These are phyloP conservation scores for Phaetusa simplex DNA, from an alignment of 2,113 vertebrate genomes.

Conservation along the genomic window DNA sequence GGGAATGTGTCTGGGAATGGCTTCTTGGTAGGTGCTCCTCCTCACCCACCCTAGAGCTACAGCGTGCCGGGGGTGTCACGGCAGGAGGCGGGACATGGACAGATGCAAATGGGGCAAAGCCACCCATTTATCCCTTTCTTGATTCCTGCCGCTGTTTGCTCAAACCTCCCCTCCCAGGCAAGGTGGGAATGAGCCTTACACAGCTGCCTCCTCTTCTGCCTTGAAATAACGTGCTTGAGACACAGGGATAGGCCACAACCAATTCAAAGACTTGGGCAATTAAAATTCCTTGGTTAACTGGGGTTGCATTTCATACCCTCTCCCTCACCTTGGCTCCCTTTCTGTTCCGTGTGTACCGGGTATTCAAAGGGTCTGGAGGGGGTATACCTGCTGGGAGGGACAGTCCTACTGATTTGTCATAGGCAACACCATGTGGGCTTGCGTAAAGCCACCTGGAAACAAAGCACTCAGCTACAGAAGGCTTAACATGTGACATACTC, in stretches of 20 bases:
- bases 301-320: not conserved
- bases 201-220: not conserved
- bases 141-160: not conserved
- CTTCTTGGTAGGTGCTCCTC: not conserved
- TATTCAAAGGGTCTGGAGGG: not conserved
- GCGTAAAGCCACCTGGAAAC: not conserved
- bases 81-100: not conserved
- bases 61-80: not conserved
- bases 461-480: not conserved
- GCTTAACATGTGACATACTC: not conserved
- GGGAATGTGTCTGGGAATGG: fast-evolving
- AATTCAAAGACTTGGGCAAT: not conserved
- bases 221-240: not conserved
- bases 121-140: not conserved
- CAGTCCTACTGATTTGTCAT: not conserved
- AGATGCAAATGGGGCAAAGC: not conserved
- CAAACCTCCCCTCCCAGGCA: not conserved
- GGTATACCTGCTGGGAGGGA: not conserved
- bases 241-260: not conserved
- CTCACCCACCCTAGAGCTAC: not conserved
- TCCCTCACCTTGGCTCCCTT: not conserved
- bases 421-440: not conserved
- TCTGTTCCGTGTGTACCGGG: not conserved
- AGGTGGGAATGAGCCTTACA: not conserved
- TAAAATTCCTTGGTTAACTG: not conserved